Base-by-base conservation (phyloP, 2,797 vertebrate species). In the Muscicapa comitata region DNA sequence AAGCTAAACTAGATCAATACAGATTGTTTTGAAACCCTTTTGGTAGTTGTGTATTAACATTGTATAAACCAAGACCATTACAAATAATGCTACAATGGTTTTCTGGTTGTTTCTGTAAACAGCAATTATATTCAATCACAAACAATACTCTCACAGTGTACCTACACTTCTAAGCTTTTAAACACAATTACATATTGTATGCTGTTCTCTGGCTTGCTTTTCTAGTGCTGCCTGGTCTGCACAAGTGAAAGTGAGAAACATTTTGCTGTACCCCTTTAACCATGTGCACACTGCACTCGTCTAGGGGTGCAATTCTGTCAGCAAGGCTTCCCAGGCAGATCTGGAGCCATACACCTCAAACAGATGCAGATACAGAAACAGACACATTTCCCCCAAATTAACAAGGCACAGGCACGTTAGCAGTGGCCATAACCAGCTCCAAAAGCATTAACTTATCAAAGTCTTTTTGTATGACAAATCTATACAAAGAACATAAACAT, bases 201-300 rank as follows among this genome's bases (percentile, higher is more conserved):
- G 31, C 17, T 7, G 1, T 26, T 43, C 4, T 33, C 33, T 13
- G n/a, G 17, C 11, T 38, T 13, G 13, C n/a, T 42, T 57, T 73
- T 10, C 1, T 26, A 40, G 12, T 42, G 31, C 10, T 66, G 42
- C 9, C 20, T 61, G 10, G 9, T 35, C 24, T 59, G 18, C 35
- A 71, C 43, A 67, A 76, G 37, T 10, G 28, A 62, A 88, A 67
- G 11, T 35, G 17, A 57, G 37, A 8, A 67, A 57, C 17, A 25
- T 13, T 5, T 45, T 13, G 5, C 33, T 9, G 14, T 16, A 53
- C 0, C 7, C 9, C 10, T 51, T 75, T 54, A 73, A 65, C 5
- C 11, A 40, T 5, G n/a, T 19, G 23, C 9, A 31, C 14, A 17
- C 8, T 50, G 50, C 15, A 37, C 0, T 0, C 4, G 13, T 7